phyloP scores from a whole-genome alignment of 2,113 vertebrate genomes.

The Oncorhynchus nerka region DNA sequence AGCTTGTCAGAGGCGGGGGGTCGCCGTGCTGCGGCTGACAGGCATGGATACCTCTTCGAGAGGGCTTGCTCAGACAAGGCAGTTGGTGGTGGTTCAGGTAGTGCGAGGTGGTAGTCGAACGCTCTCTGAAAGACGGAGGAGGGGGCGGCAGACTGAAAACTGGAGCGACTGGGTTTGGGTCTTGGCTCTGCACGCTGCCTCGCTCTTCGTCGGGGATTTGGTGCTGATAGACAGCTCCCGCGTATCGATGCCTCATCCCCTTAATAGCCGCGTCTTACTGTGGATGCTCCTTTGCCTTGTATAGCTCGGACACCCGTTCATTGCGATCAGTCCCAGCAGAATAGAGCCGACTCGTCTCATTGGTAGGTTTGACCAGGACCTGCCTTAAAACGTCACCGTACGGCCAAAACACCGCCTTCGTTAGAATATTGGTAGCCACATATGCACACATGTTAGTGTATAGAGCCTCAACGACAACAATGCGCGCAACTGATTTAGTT shows the following conservation, averaged over 20 bases:
- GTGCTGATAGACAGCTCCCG: constrained; percentile 72
- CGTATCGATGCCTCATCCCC: constrained; percentile 76
- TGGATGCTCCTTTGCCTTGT: constrained; percentile 69
- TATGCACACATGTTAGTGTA: constrained; percentile 41
- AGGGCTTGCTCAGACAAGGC: constrained; percentile 69
- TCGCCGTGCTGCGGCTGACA: constrained; percentile 47
- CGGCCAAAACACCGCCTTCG: constrained; percentile 71
- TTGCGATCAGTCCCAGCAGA: constrained; percentile 71
- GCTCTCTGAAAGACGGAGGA: constrained; percentile 69
- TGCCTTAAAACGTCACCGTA: constrained; percentile 73
- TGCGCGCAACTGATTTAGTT: not conserved
- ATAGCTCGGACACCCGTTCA: constrained; percentile 71
- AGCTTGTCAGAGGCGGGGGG: constrained; percentile 59
- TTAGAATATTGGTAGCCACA: constrained; percentile 57
- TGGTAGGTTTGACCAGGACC: constrained; percentile 74
- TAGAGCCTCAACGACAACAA: not conserved
- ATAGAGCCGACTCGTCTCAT: constrained; percentile 72
- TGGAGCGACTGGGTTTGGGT: constrained; percentile 51
- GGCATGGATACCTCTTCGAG: constrained; percentile 51
- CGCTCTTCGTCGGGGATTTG: constrained; percentile 54
- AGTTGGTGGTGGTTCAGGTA: constrained; percentile 67
- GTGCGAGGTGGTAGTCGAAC: constrained; percentile 56
- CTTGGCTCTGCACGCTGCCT: constrained; percentile 49
- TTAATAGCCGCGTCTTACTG: constrained; percentile 71
- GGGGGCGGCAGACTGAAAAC: constrained; percentile 72